Percentiles rank a stretch among this genome's conserved stretches.
Evolutionary conservation across 1,140 invertebrate genomes (phyloP).

Genomic region (Eubasilissa regina): DNA sequence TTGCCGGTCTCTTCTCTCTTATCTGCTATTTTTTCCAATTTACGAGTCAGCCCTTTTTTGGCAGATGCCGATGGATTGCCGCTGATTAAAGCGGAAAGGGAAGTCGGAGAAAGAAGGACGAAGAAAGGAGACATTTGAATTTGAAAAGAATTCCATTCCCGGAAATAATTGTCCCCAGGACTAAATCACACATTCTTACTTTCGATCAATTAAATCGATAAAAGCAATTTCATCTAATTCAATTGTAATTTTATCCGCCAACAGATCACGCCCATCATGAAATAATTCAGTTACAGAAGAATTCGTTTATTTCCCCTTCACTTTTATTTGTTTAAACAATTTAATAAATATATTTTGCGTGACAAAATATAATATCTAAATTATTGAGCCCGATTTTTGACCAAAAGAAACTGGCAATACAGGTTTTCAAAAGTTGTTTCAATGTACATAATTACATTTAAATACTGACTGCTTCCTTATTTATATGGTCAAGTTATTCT

Average conservation of each 20-base stretch:
- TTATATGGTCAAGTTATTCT: too few species aligned
- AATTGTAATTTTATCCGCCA: too few species aligned
- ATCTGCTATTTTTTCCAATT: slow-evolving; percentile 61
- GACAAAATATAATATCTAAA: too few species aligned
- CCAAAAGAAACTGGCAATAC: not conserved
- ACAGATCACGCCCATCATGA: too few species aligned
- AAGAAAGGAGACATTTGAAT: slow-evolving; percentile 57
- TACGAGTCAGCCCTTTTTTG: slow-evolving; percentile 61
- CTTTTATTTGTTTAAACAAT: too few species aligned
- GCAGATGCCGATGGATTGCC: slow-evolving; percentile 61
- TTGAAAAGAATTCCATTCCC: slow-evolving; percentile 58
- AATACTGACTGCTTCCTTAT: too few species aligned
- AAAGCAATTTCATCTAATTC: too few species aligned
- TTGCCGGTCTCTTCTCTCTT: slow-evolving; percentile 50
- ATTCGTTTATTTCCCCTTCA: too few species aligned
- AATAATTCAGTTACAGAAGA: too few species aligned
- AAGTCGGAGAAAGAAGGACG: slow-evolving; percentile 20
- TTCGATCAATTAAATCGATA: not conserved
- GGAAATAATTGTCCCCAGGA: slow-evolving; percentile 46
- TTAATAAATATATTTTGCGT: too few species aligned
- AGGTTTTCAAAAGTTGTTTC: not conserved
- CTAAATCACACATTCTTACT: slow-evolving; percentile 22
- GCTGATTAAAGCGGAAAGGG: slow-evolving; percentile 56
- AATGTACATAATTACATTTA: too few species aligned
- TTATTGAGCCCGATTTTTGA: too few species aligned